Base-by-base conservation (phyloP, 2,888 invertebrate genomes). In the Eledona agricola region DNA sequence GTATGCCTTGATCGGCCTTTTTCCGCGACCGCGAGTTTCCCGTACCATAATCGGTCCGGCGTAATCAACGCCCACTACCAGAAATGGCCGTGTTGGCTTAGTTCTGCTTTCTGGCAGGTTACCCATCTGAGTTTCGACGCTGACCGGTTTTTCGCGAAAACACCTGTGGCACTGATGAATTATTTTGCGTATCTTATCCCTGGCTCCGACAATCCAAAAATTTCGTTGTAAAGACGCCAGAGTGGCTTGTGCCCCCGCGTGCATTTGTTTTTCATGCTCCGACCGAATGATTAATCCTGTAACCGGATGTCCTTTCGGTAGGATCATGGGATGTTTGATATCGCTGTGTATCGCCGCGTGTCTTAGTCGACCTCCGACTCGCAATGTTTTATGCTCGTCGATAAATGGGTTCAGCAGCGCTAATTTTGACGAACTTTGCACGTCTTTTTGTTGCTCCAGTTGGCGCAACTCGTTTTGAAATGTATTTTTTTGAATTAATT, bases 301-400 rank as follows among this genome's bases (percentile, higher is more conserved):
- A 0, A 69, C 5, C n/a, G 52, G 42, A 51, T 65, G 57, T 3
- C 51, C 32, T 12, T 40, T 47, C 2, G 69, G 64, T 4, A 70
- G 17, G 2, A 70, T 16, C 2, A 67, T 63, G 0, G 65, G 65
- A 51, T 66, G 63, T 42, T 58, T 55, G 11, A 57, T 35, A 4
- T 51, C 34, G 31, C 34, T 52, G 2, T 45, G 3, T 3, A 65
- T n/a, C 4, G 57, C 23, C 1, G 67, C 55, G 2, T 61, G 40
- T 31, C 57, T 37, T 16, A 68, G 29, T 22, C 68, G 52, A 3
- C 67, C 66, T 2, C 66, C 66, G 3, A 69, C 67, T 3, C 66
- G 54, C 3, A 68, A 12, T 10, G 67, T 34, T 1, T 57, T 59
- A 4, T 51, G 11, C 5, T 54, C 35, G 11, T 66, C 63, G 5